Conservation (phyloP, 53 echinoderm and acorn worm genomes). For the Stichopus horrens region DNA sequence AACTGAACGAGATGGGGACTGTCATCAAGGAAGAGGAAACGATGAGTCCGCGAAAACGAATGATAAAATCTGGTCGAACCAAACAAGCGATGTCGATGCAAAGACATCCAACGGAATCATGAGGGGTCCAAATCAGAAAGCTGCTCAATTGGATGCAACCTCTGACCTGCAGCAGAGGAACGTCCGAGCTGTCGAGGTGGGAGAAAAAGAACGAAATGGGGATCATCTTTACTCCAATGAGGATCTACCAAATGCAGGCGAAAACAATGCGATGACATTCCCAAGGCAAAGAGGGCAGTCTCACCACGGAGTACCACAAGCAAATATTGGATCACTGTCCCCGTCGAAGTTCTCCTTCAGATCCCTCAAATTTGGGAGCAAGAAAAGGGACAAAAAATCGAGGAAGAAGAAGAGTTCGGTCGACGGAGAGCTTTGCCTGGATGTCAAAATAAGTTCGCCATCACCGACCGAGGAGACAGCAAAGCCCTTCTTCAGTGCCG, state of each 20-base stretch:
- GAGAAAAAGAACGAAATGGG: not conserved
- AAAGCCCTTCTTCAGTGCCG: not conserved
- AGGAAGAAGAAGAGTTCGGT: not conserved
- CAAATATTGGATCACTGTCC: not conserved
- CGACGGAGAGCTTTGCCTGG: slow-evolving; percentile 21
- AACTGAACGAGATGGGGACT: no score
- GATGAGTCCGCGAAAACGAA: no score
- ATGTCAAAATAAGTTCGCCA: slow-evolving; percentile 30
- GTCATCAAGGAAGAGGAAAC: no score
- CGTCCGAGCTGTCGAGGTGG: no score
- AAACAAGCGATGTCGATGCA: no score
- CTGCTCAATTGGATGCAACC: no score
- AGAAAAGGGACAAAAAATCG: slow-evolving; percentile 6
- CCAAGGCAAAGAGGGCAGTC: slow-evolving; percentile 18
- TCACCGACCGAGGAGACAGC: not conserved
- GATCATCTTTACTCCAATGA: not conserved
- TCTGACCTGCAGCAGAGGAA: no score
- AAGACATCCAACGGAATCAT: no score
- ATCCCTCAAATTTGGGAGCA: slow-evolving; percentile 23
- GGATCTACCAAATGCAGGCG: not conserved
- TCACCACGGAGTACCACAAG: not conserved
- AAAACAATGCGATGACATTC: not conserved
- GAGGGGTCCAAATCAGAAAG: no score
- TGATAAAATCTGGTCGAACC: no score
- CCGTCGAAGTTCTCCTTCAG: not conserved